Percentiles rank a stretch among this genome's conserved stretches.
These are phyloP conservation scores for Microchirus variegatus DNA, from an alignment of 2,797 vertebrate species.

Conservation along the genomic window DNA sequence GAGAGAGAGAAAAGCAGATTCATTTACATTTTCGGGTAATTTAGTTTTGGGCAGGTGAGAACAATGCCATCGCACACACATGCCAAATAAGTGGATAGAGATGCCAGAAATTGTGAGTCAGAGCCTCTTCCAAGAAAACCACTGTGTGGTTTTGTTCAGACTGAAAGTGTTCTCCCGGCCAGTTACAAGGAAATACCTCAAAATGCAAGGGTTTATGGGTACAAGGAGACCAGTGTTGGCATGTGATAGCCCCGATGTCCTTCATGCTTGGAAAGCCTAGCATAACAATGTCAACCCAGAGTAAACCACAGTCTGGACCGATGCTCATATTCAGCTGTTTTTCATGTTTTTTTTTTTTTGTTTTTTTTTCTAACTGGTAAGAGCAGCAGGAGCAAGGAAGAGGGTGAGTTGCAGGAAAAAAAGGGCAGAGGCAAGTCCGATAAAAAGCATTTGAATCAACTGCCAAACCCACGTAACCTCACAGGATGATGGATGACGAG, in stretches of 20 bases:
- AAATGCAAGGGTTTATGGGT: constrained; percentile 62
- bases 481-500: constrained; percentile 63
- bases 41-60: constrained; percentile 59
- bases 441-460: constrained; percentile 39
- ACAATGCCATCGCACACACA: constrained; percentile 17
- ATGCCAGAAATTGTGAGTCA: constrained; percentile 73
- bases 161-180: constrained; percentile 39
- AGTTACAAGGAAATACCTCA: constrained; percentile 58
- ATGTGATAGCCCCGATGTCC: constrained; percentile 54
- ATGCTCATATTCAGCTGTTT: constrained; percentile 61
- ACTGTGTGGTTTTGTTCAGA: constrained; percentile 43
- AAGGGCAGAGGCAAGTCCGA: constrained; percentile 20
- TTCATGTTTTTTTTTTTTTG: constrained; percentile 33
- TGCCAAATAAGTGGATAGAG: constrained; percentile 44
- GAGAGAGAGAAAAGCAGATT: background rate
- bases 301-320: constrained; percentile 69
- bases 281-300: constrained; percentile 68
- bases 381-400: constrained; percentile 13
- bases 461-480: constrained; percentile 45
- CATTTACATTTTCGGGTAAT: constrained; percentile 5
- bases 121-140: constrained; percentile 39
- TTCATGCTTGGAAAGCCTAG: constrained; percentile 63
- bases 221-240: constrained; percentile 57
- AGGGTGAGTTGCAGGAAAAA: constrained; percentile 33
- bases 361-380: constrained; percentile 20